A percentile compares a stretch with the other conserved stretches of the same genome.
Evolutionary conservation across 2,113 vertebrate species (phyloP).

Genomic region (Malurus cyaneus): DNA sequence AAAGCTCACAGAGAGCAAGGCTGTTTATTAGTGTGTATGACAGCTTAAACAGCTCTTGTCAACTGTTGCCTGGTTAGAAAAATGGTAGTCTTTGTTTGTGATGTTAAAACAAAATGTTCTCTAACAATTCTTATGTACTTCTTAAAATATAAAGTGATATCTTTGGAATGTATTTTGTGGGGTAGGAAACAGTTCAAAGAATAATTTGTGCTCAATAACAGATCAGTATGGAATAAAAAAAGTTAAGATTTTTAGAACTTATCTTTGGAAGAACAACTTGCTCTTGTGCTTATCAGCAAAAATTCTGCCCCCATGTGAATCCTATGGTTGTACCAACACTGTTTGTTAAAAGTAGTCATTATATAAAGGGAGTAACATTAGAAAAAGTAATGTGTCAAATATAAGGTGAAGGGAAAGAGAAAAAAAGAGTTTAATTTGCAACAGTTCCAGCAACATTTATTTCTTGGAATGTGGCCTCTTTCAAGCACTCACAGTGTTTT

Average conservation of each 20-base stretch:
- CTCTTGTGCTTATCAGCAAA: not conserved
- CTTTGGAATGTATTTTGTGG: not conserved
- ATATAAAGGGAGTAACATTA: not conserved
- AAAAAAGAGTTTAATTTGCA: not conserved
- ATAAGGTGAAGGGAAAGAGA: not conserved
- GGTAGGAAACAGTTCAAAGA: not conserved
- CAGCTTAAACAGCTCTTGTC: constrained; percentile 33
- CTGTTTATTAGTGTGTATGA: constrained; percentile 21
- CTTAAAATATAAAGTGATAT: not conserved
- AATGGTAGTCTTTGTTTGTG: not conserved
- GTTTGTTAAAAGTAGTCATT: not conserved
- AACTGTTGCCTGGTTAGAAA: constrained; percentile 14
- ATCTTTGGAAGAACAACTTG: not conserved
- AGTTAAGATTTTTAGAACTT: not conserved
- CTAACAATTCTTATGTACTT: not conserved
- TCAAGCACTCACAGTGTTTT: not conserved
- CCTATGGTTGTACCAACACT: not conserved
- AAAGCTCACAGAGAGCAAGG: not conserved
- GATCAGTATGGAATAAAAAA: not conserved
- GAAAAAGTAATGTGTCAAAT: not conserved
- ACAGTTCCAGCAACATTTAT: not conserved
- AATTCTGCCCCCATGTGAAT: not conserved
- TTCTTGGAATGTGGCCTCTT: not conserved
- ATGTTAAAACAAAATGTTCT: constrained; percentile 19
- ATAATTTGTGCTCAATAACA: not conserved